These are phyloP conservation scores for Chaenodraco wilsoni DNA, from an alignment of 2,797 vertebrate genomes.

Conservation along the genomic window DNA sequence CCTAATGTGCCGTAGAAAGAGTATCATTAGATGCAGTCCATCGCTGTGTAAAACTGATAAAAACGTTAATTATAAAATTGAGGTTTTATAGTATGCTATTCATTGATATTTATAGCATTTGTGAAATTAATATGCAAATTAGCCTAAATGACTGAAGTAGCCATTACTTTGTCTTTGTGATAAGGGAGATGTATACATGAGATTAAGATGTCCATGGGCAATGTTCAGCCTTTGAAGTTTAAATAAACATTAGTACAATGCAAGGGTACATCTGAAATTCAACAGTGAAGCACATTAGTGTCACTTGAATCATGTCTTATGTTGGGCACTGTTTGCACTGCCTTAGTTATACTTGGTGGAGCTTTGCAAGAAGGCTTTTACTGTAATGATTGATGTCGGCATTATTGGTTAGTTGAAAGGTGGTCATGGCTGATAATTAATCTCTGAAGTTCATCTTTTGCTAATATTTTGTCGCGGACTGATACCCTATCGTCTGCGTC, in stretches of 20 bases:
- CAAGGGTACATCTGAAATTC: constrained; percentile 42
- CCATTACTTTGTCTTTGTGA: constrained; percentile 20
- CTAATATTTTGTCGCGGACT: constrained; percentile 59
- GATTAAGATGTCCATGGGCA: constrained; percentile 16
- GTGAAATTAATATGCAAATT: constrained; percentile 19
- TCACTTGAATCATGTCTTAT: constrained; percentile 60
- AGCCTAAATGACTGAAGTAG: constrained; percentile 16
- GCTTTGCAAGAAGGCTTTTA: constrained; percentile 22
- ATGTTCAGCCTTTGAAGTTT: constrained; percentile 46
- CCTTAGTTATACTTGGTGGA: constrained; percentile 21
- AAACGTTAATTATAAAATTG: constrained; percentile 37
- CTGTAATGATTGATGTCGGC: constrained; percentile 61
- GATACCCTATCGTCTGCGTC: constrained; percentile 44
- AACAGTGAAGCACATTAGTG: constrained; percentile 56
- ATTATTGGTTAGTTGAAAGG: constrained; percentile 60
- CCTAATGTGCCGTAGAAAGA: constrained; percentile 33
- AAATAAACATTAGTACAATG: constrained; percentile 51
- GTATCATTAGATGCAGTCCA: constrained; percentile 34
- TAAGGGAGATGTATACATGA: constrained; percentile 29
- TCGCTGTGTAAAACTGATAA: constrained; percentile 18
- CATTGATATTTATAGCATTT: constrained; percentile 32
- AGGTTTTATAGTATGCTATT: constrained; percentile 30
- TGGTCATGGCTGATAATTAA: constrained; percentile 72
- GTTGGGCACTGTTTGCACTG: constrained; percentile 23
- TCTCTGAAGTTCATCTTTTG: constrained; percentile 71